These are phyloP conservation scores for Alces alces DNA, from an alignment of 2,113 vertebrate species.

Conservation along the genomic window DNA sequence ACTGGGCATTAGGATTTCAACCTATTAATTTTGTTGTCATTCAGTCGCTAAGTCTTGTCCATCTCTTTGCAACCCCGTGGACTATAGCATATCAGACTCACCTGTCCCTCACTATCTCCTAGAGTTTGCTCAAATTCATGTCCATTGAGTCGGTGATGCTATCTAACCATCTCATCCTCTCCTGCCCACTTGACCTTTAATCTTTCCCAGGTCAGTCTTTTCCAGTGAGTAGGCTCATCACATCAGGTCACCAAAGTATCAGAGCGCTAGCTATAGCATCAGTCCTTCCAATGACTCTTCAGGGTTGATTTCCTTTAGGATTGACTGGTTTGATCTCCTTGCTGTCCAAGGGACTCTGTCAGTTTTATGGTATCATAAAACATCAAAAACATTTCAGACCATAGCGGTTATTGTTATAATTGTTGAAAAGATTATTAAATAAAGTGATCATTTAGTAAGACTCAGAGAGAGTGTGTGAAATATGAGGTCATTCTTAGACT, in stretches of 20 bases:
- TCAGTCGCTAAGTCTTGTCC: neutral
- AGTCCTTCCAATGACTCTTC: neutral
- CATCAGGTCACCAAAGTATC: neutral
- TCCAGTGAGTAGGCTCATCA: neutral
- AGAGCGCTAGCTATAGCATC: neutral
- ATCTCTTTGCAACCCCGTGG: neutral
- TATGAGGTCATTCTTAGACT: neutral
- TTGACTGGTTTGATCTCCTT: neutral
- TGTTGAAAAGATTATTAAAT: neutral
- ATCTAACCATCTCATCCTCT: neutral
- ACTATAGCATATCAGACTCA: neutral
- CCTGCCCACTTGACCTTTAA: neutral
- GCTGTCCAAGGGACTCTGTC: neutral
- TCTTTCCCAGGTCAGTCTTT: neutral
- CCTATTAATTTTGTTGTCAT: neutral
- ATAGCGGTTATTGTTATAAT: neutral
- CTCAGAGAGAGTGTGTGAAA: neutral
- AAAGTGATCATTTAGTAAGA: neutral
- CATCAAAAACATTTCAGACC: neutral
- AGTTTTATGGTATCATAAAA: neutral
- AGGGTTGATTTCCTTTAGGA: neutral
- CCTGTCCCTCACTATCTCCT: neutral
- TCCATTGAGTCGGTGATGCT: neutral
- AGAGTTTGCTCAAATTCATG: neutral
- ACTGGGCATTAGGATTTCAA: neutral